Evolutionary conservation across 2,888 invertebrate species (phyloP).

Genomic region (Dorcus hopei): DNA sequence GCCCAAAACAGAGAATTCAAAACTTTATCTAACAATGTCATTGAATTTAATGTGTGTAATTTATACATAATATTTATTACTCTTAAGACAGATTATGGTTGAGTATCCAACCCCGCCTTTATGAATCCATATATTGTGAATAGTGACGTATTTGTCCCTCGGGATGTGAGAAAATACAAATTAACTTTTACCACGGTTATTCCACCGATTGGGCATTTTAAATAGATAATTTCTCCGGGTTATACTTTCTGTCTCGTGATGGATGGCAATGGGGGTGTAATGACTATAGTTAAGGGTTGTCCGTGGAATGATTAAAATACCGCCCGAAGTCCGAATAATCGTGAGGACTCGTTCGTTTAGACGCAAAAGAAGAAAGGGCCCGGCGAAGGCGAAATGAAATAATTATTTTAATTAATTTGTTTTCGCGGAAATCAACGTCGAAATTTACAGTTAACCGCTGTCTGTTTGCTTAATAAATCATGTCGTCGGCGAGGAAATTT

Average conservation of each 20-base stretch:
- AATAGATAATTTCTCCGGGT: conserved; percentile 7
- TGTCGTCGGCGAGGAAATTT: not conserved
- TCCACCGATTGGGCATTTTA: not conserved
- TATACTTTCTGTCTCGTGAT: conserved; percentile 8
- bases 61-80: too few relatives aligned
- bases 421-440: not conserved
- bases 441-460: not conserved
- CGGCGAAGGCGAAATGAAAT: too few relatives aligned
- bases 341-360: not conserved
- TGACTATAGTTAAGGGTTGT: conserved; percentile 20
- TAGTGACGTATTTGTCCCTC: conserved; percentile 27
- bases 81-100: too few relatives aligned
- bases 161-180: conserved; percentile 18
- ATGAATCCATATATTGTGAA: conserved; percentile 37
- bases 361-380: too few relatives aligned
- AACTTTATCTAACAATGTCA: too few relatives aligned
- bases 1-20: too few relatives aligned
- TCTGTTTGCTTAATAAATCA: too few relatives aligned
- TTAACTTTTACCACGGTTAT: conserved; percentile 2
- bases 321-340: conserved; percentile 6
- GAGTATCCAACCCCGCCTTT: conserved; percentile 28
- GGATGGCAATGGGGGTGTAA: conserved; percentile 18
- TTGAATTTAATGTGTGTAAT: too few relatives aligned
- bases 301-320: conserved; percentile 16
- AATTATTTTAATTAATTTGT: too few relatives aligned